Conservation (phyloP, 2,888 invertebrate species). For the Eilema caniola region DNA sequence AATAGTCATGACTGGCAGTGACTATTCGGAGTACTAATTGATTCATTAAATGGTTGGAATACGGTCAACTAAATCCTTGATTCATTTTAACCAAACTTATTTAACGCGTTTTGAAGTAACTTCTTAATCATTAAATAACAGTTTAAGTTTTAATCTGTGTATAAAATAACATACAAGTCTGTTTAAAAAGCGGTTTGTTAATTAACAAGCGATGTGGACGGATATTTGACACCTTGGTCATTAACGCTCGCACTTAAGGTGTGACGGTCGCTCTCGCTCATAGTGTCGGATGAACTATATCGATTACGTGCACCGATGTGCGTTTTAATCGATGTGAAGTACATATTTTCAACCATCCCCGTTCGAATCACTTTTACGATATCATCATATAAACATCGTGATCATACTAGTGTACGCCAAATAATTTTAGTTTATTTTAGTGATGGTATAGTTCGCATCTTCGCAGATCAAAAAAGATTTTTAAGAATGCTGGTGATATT, state of each 20-base stretch:
- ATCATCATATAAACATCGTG: background rate
- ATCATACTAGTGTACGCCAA: background rate
- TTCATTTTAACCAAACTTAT: background rate
- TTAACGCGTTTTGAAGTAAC: background rate
- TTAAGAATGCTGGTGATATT: background rate
- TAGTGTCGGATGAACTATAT: constrained; percentile 11
- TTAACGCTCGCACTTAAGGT: constrained; percentile 18
- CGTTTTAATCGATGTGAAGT: constrained; percentile 1
- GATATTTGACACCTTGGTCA: constrained; percentile 20
- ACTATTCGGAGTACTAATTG: constrained; percentile 1
- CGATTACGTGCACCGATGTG: constrained; percentile 19
- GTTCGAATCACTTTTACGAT: background rate
- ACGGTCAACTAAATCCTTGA: background rate
- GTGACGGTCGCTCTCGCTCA: constrained; percentile 22
- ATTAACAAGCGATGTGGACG: constrained; percentile 6
- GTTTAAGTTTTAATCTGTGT: background rate
- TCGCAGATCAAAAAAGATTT: background rate
- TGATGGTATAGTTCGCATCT: background rate
- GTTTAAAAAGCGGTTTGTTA: constrained; percentile 7
- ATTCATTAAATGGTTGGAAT: background rate
- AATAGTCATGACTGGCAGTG: background rate
- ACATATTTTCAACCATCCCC: background rate
- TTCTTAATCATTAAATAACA: background rate
- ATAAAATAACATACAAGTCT: background rate
- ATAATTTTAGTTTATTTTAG: background rate